Percentiles rank a stretch among this genome's conserved stretches.
Evolutionary conservation across 1,140 invertebrate species (phyloP).

Genomic region (Leucophenga varia): DNA sequence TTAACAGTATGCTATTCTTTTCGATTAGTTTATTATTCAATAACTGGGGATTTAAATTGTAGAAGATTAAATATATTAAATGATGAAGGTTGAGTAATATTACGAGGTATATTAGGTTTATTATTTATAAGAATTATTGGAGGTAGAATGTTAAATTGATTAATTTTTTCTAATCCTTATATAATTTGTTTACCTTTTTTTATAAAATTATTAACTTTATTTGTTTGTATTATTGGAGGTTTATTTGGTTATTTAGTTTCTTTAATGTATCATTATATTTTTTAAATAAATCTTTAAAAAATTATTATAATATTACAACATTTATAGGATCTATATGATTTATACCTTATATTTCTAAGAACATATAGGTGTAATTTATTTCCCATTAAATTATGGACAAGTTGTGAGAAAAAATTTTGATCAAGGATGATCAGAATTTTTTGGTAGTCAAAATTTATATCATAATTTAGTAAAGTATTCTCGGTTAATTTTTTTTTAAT

Average conservation of each 20-base stretch:
- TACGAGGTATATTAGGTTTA: constrained; percentile 57
- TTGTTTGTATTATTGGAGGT: constrained; percentile 53
- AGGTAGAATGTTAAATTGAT: constrained; percentile 55
- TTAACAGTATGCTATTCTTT: constrained; percentile 60
- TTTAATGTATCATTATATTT: constrained; percentile 47
- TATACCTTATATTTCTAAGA: constrained; percentile 56
- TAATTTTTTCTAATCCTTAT: constrained; percentile 57
- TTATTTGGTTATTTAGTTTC: constrained; percentile 55
- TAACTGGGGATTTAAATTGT: constrained; percentile 55
- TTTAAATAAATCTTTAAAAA: constrained; percentile 50
- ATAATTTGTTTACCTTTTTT: constrained; percentile 58
- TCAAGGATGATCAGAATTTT: too few species aligned
- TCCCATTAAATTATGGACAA: not conserved
- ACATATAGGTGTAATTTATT: constrained; percentile 35
- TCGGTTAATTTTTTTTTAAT: not conserved
- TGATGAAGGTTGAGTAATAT: constrained; percentile 56
- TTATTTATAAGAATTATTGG: constrained; percentile 56
- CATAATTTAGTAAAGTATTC: too few species aligned
- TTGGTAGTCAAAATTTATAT: too few species aligned
- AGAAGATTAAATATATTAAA: constrained; percentile 44
- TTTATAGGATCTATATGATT: constrained; percentile 56
- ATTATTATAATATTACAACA: constrained; percentile 49
- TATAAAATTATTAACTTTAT: constrained; percentile 57
- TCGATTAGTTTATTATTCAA: constrained; percentile 59
- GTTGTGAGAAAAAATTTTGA: not conserved